These are phyloP conservation scores for Cricetomys ansorgei DNA, from an alignment of 2,113 vertebrate species.

Conservation along the genomic window DNA sequence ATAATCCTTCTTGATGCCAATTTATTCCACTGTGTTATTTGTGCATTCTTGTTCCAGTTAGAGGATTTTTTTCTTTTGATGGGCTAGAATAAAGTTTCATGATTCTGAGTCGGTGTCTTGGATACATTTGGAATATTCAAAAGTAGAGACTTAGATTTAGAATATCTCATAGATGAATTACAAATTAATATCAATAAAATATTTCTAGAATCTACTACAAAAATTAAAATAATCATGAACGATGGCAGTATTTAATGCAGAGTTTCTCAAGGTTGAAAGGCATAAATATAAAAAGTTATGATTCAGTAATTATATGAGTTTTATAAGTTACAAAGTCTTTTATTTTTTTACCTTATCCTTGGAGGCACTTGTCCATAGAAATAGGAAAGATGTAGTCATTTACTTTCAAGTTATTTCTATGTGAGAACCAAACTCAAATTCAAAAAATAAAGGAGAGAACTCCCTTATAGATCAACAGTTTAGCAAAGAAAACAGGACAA, in stretches of 20 bases:
- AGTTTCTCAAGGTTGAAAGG: not conserved
- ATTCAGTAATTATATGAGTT: slow-evolving; percentile 30
- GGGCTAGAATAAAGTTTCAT: not conserved
- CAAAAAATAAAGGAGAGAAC: not conserved
- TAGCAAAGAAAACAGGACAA: not conserved
- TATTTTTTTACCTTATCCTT: not conserved
- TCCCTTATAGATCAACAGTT: not conserved
- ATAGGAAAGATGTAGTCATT: not conserved
- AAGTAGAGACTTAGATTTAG: not conserved
- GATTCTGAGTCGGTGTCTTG: too few species aligned
- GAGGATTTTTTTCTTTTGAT: too few species aligned
- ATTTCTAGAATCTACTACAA: not conserved
- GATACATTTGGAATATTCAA: not conserved
- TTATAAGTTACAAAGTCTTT: not conserved
- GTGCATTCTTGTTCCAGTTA: not conserved
- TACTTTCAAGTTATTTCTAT: not conserved
- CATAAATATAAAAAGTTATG: not conserved
- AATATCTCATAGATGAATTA: not conserved
- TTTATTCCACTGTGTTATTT: not conserved
- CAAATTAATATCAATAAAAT: not conserved
- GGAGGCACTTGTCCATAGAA: not conserved
- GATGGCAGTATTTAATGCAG: not conserved
- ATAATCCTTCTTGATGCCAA: not conserved
- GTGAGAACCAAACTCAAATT: not conserved
- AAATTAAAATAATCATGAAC: not conserved